Percentiles rank a stretch among this genome's conserved stretches.
Evolutionary conservation across 2,797 vertebrate species (phyloP).

Genomic region (Enoplosus armatus): DNA sequence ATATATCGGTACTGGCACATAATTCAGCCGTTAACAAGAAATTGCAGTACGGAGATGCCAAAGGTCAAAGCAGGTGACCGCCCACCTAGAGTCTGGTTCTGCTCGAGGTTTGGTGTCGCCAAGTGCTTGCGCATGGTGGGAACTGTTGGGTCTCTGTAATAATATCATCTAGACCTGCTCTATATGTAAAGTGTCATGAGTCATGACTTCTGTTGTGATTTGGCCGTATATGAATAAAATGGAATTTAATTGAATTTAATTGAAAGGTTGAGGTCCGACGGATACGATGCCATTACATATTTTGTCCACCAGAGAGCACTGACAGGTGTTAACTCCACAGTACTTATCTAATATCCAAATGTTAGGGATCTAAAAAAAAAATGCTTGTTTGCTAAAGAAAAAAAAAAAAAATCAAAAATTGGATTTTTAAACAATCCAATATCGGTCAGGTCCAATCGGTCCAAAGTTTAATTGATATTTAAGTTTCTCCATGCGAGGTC

Average conservation of each 20-base stretch:
- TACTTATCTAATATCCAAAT: not conserved
- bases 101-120: too few species aligned
- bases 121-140: too few species aligned
- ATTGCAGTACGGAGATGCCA: not conserved
- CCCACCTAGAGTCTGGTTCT: too few species aligned
- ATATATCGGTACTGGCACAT: not conserved
- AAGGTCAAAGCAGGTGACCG: too few species aligned
- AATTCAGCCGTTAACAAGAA: not conserved
- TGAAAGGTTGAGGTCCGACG: too few species aligned
- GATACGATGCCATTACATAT: not conserved
- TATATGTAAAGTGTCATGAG: too few species aligned
- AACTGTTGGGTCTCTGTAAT: too few species aligned
- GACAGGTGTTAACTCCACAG: not conserved
- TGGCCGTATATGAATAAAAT: too few species aligned
- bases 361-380: not conserved
- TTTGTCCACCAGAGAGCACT: not conserved
- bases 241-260: too few species aligned
- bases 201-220: too few species aligned
- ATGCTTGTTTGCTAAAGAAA: not conserved
- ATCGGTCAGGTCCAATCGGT: not conserved
- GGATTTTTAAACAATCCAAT: not conserved
- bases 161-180: too few species aligned
- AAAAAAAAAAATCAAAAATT: not conserved
- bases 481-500: not conserved
- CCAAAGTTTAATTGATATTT: not conserved